Conservation (phyloP, 2,797 vertebrate species). For the Acridotheres tristis region DNA sequence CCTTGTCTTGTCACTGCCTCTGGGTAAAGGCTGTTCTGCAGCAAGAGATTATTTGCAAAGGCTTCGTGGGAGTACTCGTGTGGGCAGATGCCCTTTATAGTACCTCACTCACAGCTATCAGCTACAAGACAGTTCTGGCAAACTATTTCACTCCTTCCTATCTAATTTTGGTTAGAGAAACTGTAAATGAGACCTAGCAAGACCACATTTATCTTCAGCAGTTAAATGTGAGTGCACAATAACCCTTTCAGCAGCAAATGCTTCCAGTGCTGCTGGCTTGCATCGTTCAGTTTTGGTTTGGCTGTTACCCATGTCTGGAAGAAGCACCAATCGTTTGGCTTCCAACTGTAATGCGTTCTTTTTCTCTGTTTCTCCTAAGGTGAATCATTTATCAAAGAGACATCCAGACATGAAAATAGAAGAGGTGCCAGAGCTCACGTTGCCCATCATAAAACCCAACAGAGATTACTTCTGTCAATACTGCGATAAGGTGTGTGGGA, state of each 20-base stretch:
- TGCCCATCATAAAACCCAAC: conserved; percentile 99
- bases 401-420: conserved; percentile 99
- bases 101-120: background rate
- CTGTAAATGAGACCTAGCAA: background rate
- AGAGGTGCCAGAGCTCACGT: conserved; percentile 95
- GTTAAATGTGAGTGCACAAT: background rate
- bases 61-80: background rate
- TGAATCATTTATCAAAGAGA: conserved; percentile 98
- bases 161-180: background rate
- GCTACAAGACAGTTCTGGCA: background rate
- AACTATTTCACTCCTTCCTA: background rate
- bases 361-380: conserved; percentile 75
- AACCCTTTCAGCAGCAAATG: background rate
- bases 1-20: background rate
- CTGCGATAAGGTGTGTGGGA: conserved; percentile 91
- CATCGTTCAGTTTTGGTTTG: background rate
- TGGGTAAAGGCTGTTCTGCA: background rate
- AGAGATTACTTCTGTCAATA: conserved; percentile 99
- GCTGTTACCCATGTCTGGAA: background rate
- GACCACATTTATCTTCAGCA: background rate
- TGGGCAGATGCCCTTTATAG: background rate
- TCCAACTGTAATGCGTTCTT: background rate
- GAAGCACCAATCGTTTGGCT: background rate
- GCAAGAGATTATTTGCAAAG: background rate
- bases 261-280: background rate